These are phyloP conservation scores for Sturnus vulgaris DNA, from an alignment of 2,113 vertebrate genomes.

Conservation along the genomic window DNA sequence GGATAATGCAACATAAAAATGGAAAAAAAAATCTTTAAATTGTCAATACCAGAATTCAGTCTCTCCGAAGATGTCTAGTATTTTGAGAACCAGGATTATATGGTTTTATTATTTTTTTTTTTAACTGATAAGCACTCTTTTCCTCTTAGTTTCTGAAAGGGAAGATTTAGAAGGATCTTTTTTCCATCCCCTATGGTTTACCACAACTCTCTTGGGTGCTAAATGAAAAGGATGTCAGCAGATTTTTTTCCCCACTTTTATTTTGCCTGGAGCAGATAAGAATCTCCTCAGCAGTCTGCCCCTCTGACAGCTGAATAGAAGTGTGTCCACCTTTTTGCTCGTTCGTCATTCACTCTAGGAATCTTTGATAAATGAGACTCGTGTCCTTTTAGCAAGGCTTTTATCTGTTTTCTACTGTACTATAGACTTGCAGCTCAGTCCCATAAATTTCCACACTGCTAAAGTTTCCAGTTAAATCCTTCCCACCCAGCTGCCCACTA, in stretches of 20 bases:
- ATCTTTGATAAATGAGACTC: not conserved
- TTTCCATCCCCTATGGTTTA: not conserved
- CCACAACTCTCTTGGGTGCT: not conserved
- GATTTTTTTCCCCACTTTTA: not conserved
- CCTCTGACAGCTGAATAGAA: not conserved
- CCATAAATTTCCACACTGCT: not conserved
- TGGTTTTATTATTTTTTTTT: not conserved
- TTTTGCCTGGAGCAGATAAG: not conserved
- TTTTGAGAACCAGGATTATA: not conserved
- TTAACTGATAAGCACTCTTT: not conserved
- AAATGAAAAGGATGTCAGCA: not conserved
- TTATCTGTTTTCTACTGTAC: not conserved
- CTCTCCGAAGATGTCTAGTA: not conserved
- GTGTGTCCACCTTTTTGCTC: not conserved
- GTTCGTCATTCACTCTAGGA: not conserved
- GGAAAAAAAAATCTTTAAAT: not conserved
- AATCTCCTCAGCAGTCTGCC: not conserved
- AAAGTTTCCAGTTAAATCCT: not conserved
- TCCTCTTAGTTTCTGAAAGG: not conserved
- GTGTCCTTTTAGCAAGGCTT: not conserved
- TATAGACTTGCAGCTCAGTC: not conserved
- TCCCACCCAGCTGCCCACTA: not conserved
- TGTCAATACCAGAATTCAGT: not conserved
- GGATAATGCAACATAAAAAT: not conserved
- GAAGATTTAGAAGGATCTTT: not conserved